Conservation (phyloP, 1,140 invertebrate genomes). For the Hetaerina americana region DNA sequence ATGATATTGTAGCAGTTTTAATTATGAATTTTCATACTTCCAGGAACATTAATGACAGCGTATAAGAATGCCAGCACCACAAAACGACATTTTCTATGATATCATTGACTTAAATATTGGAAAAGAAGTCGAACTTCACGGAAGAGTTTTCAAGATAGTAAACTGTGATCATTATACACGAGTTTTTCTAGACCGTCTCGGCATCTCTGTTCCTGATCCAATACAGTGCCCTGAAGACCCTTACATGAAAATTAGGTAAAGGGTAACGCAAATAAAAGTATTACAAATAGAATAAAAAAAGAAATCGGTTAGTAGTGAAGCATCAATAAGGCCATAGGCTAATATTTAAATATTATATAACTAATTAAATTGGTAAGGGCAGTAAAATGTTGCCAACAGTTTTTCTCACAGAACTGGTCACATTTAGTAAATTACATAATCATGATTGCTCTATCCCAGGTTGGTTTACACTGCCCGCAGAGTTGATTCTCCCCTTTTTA, state of each 20-base stretch:
- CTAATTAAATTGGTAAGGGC: too few relatives aligned
- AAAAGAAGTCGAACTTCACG: constrained; percentile 57
- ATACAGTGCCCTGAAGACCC: constrained; percentile 43
- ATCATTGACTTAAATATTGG: constrained; percentile 65
- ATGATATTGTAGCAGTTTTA: too few relatives aligned
- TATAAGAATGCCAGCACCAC: constrained; percentile 44
- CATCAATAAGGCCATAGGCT: too few relatives aligned
- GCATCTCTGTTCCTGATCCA: constrained; percentile 64
- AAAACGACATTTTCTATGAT: constrained; percentile 53
- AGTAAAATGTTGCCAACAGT: too few relatives aligned
- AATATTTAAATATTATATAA: too few relatives aligned
- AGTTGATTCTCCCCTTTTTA: too few relatives aligned
- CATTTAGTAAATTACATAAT: too few relatives aligned
- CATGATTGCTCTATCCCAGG: too few relatives aligned
- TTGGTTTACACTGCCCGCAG: too few relatives aligned
- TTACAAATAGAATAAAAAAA: background rate
- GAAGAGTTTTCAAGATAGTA: constrained; percentile 64
- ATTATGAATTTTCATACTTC: too few relatives aligned
- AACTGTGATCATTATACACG: constrained; percentile 77
- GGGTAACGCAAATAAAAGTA: constrained; percentile 19
- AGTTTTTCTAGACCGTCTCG: constrained; percentile 66
- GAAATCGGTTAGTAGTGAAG: too few relatives aligned
- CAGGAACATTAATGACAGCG: constrained; percentile 66
- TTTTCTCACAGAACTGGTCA: too few relatives aligned
- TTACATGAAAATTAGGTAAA: constrained; percentile 31